phyloP scores from a whole-genome alignment of 2,888 invertebrate species.

The Venusia cambrica region DNA sequence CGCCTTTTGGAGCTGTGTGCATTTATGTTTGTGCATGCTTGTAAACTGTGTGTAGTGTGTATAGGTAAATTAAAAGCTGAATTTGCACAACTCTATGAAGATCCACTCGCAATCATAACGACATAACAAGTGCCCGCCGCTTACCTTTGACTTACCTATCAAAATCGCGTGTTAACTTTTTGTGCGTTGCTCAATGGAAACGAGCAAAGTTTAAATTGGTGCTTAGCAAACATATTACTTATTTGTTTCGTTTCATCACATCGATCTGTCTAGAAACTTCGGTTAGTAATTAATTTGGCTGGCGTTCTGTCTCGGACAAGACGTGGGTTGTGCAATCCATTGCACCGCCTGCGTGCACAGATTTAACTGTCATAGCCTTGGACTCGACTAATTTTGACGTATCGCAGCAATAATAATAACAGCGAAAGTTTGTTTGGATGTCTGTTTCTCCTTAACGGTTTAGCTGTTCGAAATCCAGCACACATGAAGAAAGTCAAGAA shows the following conservation, averaged over 20 bases:
- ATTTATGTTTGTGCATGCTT: no score
- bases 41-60: no score
- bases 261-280: conserved; percentile 37
- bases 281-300: conserved; percentile 47
- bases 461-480: no score
- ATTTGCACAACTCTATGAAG: conserved; percentile 20
- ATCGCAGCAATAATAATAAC: no score
- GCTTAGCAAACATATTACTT: conserved; percentile 32
- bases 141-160: conserved; percentile 19
- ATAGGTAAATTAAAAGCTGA: no score
- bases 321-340: conserved; percentile 54
- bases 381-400: conserved; percentile 34
- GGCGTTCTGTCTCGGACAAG: conserved; percentile 45
- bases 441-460: no score
- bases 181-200: conserved; percentile 28
- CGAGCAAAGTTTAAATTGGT: conserved; percentile 37
- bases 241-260: conserved; percentile 39
- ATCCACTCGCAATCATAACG: conserved; percentile 23
- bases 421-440: conserved; percentile 3
- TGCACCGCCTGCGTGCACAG: conserved; percentile 46
- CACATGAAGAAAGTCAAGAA: no score
- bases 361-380: conserved; percentile 55
- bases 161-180: conserved; percentile 22
- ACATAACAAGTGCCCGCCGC: no score
- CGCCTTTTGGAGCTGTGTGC: no score